These are phyloP conservation scores for Lithobates sylvaticus DNA, from an alignment of 2,797 vertebrate genomes.

Conservation along the genomic window DNA sequence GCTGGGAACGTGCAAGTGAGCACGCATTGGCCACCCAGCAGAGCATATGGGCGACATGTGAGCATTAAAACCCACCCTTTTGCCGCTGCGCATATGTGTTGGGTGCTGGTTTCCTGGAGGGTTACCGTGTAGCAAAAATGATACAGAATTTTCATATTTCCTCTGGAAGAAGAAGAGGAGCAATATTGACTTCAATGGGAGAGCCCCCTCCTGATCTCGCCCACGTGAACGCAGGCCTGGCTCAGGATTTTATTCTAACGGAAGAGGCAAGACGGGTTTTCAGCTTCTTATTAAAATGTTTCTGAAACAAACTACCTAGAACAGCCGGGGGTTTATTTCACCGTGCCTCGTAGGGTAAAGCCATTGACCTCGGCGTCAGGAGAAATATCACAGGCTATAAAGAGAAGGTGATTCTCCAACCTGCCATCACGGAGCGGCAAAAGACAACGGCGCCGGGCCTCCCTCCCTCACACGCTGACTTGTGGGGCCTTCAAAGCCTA, in stretches of 20 bases:
- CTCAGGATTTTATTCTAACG: background rate
- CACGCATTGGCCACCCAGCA: too few relatives aligned
- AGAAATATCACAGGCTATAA: constrained; percentile 48
- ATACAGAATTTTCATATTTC: too few relatives aligned
- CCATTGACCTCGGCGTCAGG: constrained; percentile 45
- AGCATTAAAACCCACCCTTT: too few relatives aligned
- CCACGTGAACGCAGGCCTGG: too few relatives aligned
- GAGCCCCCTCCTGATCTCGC: too few relatives aligned
- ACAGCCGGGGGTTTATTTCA: constrained; percentile 36
- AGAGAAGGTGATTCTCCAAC: constrained; percentile 17
- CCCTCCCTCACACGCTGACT: background rate
- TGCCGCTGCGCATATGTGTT: too few relatives aligned
- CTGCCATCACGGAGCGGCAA: background rate
- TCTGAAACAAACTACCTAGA: background rate
- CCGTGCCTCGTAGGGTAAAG: constrained; percentile 26
- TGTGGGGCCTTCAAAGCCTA: constrained; percentile 22
- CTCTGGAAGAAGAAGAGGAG: too few relatives aligned
- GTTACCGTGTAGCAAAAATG: too few relatives aligned
- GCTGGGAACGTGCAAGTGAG: too few relatives aligned
- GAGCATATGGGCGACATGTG: too few relatives aligned
- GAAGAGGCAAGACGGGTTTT: background rate
- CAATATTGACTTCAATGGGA: too few relatives aligned
- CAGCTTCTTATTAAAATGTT: constrained; percentile 13
- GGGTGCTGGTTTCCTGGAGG: too few relatives aligned
- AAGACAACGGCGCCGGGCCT: background rate